These are phyloP conservation scores for Drosophila sp. DNA, from an alignment of 1,140 invertebrate genomes.

Conservation along the genomic window DNA sequence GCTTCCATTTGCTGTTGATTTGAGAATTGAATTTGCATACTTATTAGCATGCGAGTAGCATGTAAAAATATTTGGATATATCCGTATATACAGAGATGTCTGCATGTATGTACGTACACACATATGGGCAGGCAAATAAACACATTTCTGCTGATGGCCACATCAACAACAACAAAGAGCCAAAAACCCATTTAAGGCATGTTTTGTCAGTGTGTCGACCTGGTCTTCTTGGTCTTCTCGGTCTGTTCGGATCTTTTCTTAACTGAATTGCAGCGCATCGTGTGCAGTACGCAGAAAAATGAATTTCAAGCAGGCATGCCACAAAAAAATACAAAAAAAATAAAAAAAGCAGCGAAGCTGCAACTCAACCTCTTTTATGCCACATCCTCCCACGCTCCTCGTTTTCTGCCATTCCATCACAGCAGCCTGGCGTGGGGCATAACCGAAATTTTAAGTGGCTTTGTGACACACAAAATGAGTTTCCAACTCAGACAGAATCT, in stretches of 20 bases:
- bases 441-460: neutral
- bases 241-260: neutral
- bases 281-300: slow-evolving; percentile 72
- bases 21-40: slow-evolving; percentile 75
- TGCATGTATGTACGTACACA: neutral
- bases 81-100: neutral
- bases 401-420: neutral
- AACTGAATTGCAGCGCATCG: slow-evolving; percentile 38
- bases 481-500: neutral
- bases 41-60: slow-evolving; percentile 52
- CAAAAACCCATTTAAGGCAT: slow-evolving; percentile 60
- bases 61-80: slow-evolving; percentile 39
- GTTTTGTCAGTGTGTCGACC: neutral
- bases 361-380: neutral
- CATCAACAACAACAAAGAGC: slow-evolving; percentile 18
- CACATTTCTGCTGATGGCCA: slow-evolving; percentile 40
- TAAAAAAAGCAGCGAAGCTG: slow-evolving; percentile 9
- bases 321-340: slow-evolving; percentile 11
- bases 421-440: neutral
- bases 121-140: slow-evolving; percentile 41
- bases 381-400: neutral
- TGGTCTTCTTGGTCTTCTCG: neutral
- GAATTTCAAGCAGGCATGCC: slow-evolving; percentile 63
- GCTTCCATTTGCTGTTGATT: slow-evolving; percentile 55
- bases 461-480: neutral